These are phyloP conservation scores for Bicyclus anynana DNA, from an alignment of 1,140 invertebrate genomes.

Conservation along the genomic window DNA sequence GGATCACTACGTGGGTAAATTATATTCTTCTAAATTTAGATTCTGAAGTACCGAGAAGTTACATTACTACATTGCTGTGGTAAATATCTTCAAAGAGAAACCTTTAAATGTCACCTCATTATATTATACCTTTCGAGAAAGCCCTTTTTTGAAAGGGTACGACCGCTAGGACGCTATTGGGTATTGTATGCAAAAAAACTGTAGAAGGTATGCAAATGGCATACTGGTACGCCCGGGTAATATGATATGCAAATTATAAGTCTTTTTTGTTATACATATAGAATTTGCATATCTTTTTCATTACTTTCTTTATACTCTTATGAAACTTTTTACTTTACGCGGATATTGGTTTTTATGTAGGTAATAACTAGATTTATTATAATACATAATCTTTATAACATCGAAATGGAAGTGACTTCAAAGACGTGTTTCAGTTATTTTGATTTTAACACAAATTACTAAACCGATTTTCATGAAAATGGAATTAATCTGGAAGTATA, in stretches of 20 bases:
- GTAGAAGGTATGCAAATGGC: conserved; percentile 24
- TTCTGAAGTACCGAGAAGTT: neutral
- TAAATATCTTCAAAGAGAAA: conserved; percentile 4
- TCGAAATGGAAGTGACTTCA: too few species aligned
- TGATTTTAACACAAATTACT: too few species aligned
- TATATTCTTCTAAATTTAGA: neutral
- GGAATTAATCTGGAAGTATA: too few species aligned
- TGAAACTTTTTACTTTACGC: neutral
- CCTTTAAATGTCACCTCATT: conserved; percentile 17
- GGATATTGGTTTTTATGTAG: too few species aligned
- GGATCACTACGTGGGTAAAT: too few species aligned
- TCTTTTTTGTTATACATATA: conserved; percentile 8
- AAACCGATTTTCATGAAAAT: too few species aligned
- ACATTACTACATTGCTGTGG: neutral
- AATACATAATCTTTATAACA: neutral
- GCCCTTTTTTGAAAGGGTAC: conserved; percentile 4
- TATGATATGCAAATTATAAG: conserved; percentile 24
- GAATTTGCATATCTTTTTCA: conserved; percentile 16
- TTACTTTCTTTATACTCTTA: neutral
- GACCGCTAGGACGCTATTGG: conserved; percentile 12
- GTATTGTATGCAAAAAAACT: conserved; percentile 14
- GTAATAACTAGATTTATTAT: neutral
- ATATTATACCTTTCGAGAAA: conserved; percentile 15
- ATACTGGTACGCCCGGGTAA: conserved; percentile 10
- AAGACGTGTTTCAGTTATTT: too few species aligned